Base-by-base conservation (phyloP, 2,113 vertebrate species). In the Salvelinus alpinus region DNA sequence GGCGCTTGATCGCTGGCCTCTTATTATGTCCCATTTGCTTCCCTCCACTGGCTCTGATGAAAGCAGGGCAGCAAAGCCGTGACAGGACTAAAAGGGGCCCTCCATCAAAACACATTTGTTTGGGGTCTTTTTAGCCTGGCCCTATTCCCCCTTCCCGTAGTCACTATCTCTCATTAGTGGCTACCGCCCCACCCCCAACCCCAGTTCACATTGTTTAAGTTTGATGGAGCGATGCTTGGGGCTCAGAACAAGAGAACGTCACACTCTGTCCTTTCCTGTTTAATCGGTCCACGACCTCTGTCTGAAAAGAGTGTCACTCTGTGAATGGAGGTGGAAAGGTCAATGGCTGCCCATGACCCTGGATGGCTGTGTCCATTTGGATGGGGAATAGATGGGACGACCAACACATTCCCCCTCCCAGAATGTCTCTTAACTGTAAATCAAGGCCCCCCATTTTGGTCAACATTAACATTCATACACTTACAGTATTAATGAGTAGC, bases 21-120 rank as follows among this genome's bases (percentile, higher is more conserved):
- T 92, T 91, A 91, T 93, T 92, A 91, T 91, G 85, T 78, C 82
- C 88, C 84, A 90, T 90, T 93, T 92, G 90, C 88, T 92, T 92
- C 86, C 88, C 89, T 92, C 84, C 86, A 88, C 87, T 93, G 89
- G 82, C 80, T 80, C 64, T 85, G 88, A 93, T 93, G 87, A 92
- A 91, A 92, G 91, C 76, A 57, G 38, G 57, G 24, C 70, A 70
- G 68, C 51, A 70, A 71, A 77, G 80, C 85, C 1, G 24, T 57
- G 71, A 57, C 75, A 44, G 90, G 89, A 91, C 90, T 89, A 82
- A 84, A 89, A 90, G 89, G 82, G 91, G 89, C 91, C 92, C 90
- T 91, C 85, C 86, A 90, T 91, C 82, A 88, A 90, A 90, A 91
- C 85, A 78, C 80, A 81, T 92, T 92, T 92, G 91, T 94, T 92